phyloP scores from a whole-genome alignment of 2,113 vertebrate genomes.

The Porphyrio hochstetteri region DNA sequence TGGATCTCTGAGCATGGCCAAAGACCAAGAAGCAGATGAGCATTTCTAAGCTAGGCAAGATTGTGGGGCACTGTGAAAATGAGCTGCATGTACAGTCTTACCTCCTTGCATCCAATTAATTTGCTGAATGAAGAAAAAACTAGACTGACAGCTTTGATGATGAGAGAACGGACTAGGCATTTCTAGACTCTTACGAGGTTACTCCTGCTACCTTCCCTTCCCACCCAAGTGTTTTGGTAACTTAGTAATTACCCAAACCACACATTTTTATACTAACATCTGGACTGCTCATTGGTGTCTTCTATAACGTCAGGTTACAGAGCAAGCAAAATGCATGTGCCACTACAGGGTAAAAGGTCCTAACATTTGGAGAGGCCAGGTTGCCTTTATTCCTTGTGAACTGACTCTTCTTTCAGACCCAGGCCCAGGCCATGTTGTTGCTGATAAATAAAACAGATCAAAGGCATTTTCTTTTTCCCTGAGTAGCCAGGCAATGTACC shows the following conservation, averaged over 20 bases:
- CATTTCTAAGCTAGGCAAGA: neutral
- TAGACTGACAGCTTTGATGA: neutral
- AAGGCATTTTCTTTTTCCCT: neutral
- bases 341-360: neutral
- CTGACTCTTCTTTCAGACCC: neutral
- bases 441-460: neutral
- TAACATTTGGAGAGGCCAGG: neutral
- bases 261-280: neutral
- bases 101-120: neutral
- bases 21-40: neutral
- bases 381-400: neutral
- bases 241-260: neutral
- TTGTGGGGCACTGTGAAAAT: neutral
- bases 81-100: rapidly evolving
- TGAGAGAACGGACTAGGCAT: neutral
- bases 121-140: neutral
- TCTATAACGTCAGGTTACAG: neutral
- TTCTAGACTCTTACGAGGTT: neutral
- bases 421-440: neutral
- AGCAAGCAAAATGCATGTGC: neutral
- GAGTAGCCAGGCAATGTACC: neutral
- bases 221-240: neutral
- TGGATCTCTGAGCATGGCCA: neutral
- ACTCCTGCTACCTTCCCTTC: neutral
- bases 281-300: neutral